These are phyloP conservation scores for Glomeris marginata DNA, from an alignment of 2,888 invertebrate genomes.

Conservation along the genomic window DNA sequence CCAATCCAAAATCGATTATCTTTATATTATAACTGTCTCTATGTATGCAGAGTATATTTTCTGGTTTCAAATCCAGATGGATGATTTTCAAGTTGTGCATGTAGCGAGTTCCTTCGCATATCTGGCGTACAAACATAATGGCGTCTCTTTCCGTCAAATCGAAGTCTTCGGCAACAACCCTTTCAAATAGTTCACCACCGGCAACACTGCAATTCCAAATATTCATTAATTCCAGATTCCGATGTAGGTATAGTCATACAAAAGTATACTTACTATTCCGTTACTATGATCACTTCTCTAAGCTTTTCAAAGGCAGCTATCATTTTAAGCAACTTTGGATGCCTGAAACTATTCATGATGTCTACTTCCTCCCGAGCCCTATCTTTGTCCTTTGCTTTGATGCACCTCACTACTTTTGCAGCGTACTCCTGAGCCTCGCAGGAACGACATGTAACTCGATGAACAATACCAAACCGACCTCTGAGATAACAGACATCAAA, in stretches of 20 bases:
- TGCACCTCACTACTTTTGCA: slow-evolving; percentile 65
- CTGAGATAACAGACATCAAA: slow-evolving; percentile 20
- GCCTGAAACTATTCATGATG: slow-evolving; percentile 68
- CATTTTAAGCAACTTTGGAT: slow-evolving; percentile 69
- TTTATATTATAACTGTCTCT: slow-evolving; percentile 73
- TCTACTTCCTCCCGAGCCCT: slow-evolving; percentile 68
- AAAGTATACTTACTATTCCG: slow-evolving; percentile 64
- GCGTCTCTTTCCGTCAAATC: slow-evolving; percentile 72
- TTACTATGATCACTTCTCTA: slow-evolving; percentile 66
- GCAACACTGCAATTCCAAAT: slow-evolving; percentile 49
- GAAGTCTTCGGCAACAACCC: slow-evolving; percentile 84
- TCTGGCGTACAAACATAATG: slow-evolving; percentile 71
- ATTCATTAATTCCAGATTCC: too few relatives aligned
- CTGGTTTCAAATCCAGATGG: slow-evolving; percentile 87
- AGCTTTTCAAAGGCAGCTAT: slow-evolving; percentile 64
- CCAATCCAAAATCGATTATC: slow-evolving; percentile 86
- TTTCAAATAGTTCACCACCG: slow-evolving; percentile 85
- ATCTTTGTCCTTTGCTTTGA: slow-evolving; percentile 53
- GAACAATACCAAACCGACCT: slow-evolving; percentile 38
- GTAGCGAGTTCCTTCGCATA: slow-evolving; percentile 77
- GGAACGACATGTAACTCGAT: slow-evolving; percentile 41
- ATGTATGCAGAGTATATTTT: slow-evolving; percentile 84
- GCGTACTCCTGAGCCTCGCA: slow-evolving; percentile 46
- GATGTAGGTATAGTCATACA: neutral
- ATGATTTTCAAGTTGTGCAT: slow-evolving; percentile 72